Evolutionary conservation across 1,140 invertebrate genomes (phyloP), one percentile per base, ranked within the genome.

Genomic region (Drosophila kurseongensis): DNA sequence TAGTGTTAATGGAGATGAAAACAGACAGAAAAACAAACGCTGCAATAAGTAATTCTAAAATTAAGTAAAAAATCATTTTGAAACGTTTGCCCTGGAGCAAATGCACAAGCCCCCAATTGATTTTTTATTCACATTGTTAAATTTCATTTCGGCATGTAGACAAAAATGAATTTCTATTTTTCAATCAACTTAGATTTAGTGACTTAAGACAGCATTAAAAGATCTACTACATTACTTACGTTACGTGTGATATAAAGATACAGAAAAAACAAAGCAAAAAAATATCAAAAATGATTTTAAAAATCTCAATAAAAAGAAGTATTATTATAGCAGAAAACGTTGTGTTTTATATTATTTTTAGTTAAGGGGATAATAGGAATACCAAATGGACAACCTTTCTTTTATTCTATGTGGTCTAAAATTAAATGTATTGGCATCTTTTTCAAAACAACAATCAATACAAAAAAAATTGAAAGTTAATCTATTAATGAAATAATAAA

Each of bases 251-350:
- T 89, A 89, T 89, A 89, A 90, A 89, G 54, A 78, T 89, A 60
- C 29, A 74, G 23, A 76, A 80, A 77, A 89, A 80, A 56, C 35
- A 18, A 77, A 71, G 54, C 66, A 71, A 82, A 89, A 81, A 89
- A 89, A 89, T 66, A 89, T 75, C 67, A 78, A 88, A 88, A 89
- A 41, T 66, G 75, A 84, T 89, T 89, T 89, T 72, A 84, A 89
- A 79, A 89, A 89, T 89, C 84, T 88, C 69, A 89, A 89, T 89
- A 89, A 89, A 89, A 89, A 88, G 66, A 75, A 89, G 85, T 89
- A 89, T 89, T 89, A 89, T 89, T 89, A 89, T 89, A 89, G 80
- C 41, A 75, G 89, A 84, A 75, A 47, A 13, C 13, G 2, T 29
- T 1, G n/a, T 18, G 51, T 55, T 48, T 60, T 8, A 1, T 7